Evolutionary conservation across 1,140 invertebrate species (phyloP), one percentile per base, ranked within the genome.

Genomic region (Plectus sambesii): DNA sequence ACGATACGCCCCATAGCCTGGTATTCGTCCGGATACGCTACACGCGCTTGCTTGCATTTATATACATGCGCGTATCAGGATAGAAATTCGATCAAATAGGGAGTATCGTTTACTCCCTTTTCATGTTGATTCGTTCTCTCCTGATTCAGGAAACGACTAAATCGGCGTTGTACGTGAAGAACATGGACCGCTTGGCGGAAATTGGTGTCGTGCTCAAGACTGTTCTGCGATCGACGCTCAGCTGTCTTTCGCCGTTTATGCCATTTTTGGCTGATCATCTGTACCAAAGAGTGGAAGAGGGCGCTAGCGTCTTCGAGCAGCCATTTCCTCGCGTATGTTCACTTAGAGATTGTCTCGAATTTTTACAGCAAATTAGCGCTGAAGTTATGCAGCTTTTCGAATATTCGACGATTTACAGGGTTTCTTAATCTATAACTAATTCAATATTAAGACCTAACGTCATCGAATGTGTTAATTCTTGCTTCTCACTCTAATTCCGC

Each of bases 261-360:
- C 56, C 56, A 2, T 59, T 59, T 29, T 47, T 59, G 15, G 33
- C 51, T 6, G 49, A 58, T 23, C 27, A 53, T 37, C 41, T 59
- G 4, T 58, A 47, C 36, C 45, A 56, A 12, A 42, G 33, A 42
- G 17, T 24, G 17, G 25, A 25, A 12, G 41, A 42, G 23, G n/a
- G 23, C 41, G 3, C 25, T 42, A 23, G n/a, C 25, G 19, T 42
- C 41, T 42, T 42, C 41, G 41, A 12, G 41, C 17, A 24, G 17
- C 41, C 15, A n/a, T 42, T 42, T 9, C 41, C 41, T 15, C 17
- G 19, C 15, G 17, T 20, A 42, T 42, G 27, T 26, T 17, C n/a
- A 26, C 41, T 42, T 22, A 20, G 27, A 27, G 41, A 29, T 12
- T 24, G 8, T 3, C 23, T 42, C 15, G 12, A 42, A 42, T 6